Base-by-base conservation (phyloP, 2,888 invertebrate genomes). In the Koerneria pararmatus region DNA sequence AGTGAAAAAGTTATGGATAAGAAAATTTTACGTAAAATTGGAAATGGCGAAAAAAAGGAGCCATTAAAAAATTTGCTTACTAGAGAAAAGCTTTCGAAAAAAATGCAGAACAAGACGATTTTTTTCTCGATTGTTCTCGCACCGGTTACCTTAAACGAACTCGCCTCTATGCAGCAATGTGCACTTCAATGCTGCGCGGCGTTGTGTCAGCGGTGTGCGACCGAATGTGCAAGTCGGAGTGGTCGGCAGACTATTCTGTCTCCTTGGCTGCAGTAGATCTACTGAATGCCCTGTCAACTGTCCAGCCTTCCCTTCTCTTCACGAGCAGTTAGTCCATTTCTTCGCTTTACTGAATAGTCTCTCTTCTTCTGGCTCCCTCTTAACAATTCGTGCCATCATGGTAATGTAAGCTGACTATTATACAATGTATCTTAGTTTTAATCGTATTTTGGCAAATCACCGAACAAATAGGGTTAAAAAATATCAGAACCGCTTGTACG, bases 201-300 rank as follows among this genome's bases (percentile, higher is more conserved):
- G 70, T 82, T 6, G 71, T 82, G 19, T 78, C 78, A 19, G 80
- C 82, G 15, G 68, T 82, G 35, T 82, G 82, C 60, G 82, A 82
- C 63, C 79, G 79, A 46, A 65, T 82, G 34, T 78, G 78, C 53
- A 71, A 80, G 34, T 70, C 75, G n/a, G 74, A 74, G 46, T 76
- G 76, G 76, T 49, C 66, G 27, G 48, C 49, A 24, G 78, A 76
- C 34, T 59, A 70, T n/a, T 51, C 65, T 0, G 74, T 77, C 29
- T 72, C 74, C 27, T 69, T 81, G 41, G 78, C 81, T 24, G 78
- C 80, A 15, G 75, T 81, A 46, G 81, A 81, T 69, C 73, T 78
- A 34, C 63, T 81, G 48, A 82, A 82, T 64, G 74, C 76, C 41
- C 67, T 81, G 1, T 74, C 79, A 5, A 71, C 76, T 35, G 69